Evolutionary conservation across 2,113 vertebrate genomes (phyloP).

Genomic region (Myodes glareolus): DNA sequence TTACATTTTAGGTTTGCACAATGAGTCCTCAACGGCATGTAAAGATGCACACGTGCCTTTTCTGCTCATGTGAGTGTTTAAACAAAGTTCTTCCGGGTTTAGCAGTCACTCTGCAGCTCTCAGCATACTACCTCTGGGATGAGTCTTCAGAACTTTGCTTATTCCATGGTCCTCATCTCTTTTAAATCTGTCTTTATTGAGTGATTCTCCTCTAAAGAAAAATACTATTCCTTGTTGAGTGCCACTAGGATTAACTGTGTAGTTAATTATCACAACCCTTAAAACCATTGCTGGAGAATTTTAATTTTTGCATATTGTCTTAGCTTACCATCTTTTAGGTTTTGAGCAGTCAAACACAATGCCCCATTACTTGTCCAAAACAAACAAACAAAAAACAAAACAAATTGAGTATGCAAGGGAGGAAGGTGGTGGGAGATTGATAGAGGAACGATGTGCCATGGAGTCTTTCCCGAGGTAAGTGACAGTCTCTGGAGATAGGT

Average conservation of each 20-base stretch:
- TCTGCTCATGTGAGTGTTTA: not conserved
- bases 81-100: not conserved
- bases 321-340: not conserved
- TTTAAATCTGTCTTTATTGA: not conserved
- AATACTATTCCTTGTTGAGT: not conserved
- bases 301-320: not conserved
- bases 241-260: not conserved
- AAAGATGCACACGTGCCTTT: not conserved
- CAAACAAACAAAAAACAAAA: too few relatives aligned
- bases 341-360: not conserved
- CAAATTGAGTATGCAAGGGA: not conserved
- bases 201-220: not conserved
- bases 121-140: not conserved
- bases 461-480: not conserved
- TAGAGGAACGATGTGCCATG: not conserved
- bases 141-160: not conserved
- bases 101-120: not conserved
- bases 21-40: fast-evolving
- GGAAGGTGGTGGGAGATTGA: not conserved
- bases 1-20: not conserved
- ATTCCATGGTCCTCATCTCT: not conserved
- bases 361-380: not conserved
- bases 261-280: not conserved
- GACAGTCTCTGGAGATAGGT: not conserved
- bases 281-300: not conserved